These are phyloP conservation scores for Acanthurus lineatus DNA, from an alignment of 2,797 vertebrate genomes.

Conservation along the genomic window DNA sequence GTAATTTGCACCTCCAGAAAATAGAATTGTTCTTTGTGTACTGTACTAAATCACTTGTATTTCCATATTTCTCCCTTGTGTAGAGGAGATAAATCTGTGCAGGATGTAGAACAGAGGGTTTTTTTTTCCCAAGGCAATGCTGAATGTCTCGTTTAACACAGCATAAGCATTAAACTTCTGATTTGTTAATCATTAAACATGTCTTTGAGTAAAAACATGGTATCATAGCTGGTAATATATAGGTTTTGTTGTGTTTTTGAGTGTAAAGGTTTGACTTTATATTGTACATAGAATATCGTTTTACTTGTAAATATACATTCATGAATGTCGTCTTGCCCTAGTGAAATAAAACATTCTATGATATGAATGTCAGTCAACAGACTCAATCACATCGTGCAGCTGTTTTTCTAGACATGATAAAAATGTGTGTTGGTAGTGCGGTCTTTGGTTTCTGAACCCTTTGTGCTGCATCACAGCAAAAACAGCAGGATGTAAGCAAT, in stretches of 20 bases:
- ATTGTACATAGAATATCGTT: not conserved
- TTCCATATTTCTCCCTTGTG: conserved; percentile 2
- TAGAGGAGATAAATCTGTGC: conserved; percentile 16
- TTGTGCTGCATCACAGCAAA: conserved; percentile 8
- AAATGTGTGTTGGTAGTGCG: not conserved
- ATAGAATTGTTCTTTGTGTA: not conserved
- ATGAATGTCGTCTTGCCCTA: not conserved
- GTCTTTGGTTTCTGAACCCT: not conserved
- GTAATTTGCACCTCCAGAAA: conserved; percentile 8
- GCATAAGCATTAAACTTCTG: not conserved
- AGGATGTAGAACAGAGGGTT: conserved; percentile 18
- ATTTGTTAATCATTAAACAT: conserved; percentile 4
- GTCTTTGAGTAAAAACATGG: not conserved
- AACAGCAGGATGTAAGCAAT: not conserved
- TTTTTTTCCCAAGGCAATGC: conserved; percentile 18
- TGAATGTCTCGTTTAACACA: conserved; percentile 17
- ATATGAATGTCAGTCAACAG: not conserved
- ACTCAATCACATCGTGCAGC: not conserved
- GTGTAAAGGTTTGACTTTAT: not conserved
- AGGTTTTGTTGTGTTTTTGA: not conserved
- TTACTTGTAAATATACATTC: not conserved
- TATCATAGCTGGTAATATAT: not conserved
- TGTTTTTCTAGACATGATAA: not conserved
- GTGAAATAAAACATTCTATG: not conserved
- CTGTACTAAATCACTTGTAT: conserved; percentile 9